These are phyloP conservation scores for Calliopsis andreniformis DNA, from an alignment of 1,140 invertebrate genomes.

Conservation along the genomic window DNA sequence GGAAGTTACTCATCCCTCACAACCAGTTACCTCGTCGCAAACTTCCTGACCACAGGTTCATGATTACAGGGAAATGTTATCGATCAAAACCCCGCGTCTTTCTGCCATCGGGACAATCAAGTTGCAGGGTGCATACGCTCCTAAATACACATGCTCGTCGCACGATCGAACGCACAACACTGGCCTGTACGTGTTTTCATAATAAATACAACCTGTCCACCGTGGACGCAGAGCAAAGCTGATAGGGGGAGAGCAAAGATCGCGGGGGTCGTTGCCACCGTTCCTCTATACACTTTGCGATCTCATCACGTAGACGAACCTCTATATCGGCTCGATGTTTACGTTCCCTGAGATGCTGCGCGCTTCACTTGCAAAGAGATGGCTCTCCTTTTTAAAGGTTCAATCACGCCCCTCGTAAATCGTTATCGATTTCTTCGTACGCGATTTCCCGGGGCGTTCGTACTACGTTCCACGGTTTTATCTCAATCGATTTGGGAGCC, in stretches of 20 bases:
- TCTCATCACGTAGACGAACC: constrained; percentile 44
- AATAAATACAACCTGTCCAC: constrained; percentile 79
- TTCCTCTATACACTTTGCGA: constrained; percentile 44
- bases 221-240: constrained; percentile 69
- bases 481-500: neutral
- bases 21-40: too few species aligned
- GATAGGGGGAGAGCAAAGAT: constrained; percentile 36
- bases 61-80: constrained; percentile 67
- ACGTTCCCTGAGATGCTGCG: constrained; percentile 17
- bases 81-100: constrained; percentile 66
- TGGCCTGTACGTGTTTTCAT: constrained; percentile 73
- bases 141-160: constrained; percentile 56
- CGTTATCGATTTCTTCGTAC: constrained; percentile 41
- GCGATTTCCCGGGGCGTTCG: constrained; percentile 16
- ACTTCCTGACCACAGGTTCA: neutral
- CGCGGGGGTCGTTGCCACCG: constrained; percentile 18
- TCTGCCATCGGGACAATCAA: constrained; percentile 40
- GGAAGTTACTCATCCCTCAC: too few species aligned
- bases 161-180: constrained; percentile 51
- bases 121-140: constrained; percentile 41
- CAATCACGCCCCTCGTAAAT: constrained; percentile 48
- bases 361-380: constrained; percentile 31
- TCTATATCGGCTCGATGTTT: constrained; percentile 40
- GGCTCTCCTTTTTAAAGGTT: constrained; percentile 27
- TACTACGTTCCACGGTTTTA: constrained; percentile 34